Evolutionary conservation across 2,797 vertebrate genomes (phyloP), one percentile per base, ranked within the genome.

Genomic region (Channallabes apus): DNA sequence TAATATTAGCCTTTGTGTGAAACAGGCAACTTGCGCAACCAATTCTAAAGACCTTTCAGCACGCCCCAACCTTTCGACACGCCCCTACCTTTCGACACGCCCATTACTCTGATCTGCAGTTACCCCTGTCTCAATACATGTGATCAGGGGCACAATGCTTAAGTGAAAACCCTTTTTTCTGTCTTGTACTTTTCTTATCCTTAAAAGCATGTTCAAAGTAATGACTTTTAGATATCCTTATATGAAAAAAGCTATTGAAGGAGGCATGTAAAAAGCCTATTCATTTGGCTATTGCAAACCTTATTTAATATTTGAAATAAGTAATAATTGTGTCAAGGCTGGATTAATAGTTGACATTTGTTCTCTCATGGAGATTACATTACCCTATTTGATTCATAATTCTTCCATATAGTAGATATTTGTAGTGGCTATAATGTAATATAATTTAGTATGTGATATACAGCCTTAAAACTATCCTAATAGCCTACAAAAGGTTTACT

Each of bases 381-480:
- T 27, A 59, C 22, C 6, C 9, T 77, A 17, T 59, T 64, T 46
- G 51, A 75, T 82, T 41, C 75, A 65, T 75, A 46, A 38, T 69
- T 71, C 15, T 72, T 77, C 5, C 56, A 62, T 38, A 67, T 65
- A 51, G 29, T 62, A 61, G 17, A 62, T 38, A 81, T 81, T 51
- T 85, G 54, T 46, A 67, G 80, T 82, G 35, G 51, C 18, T 59
- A 20, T 91, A 91, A 92, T 91, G 90, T 88, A 78, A 90, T 91
- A 91, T 92, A 94, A 94, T 35, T 18, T 20, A 56, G 18, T n/a
- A 61, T 78, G 24, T 78, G 38, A 24, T 61, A 78, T 78, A 78
- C 32, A 59, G 56, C 29, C 29, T 29, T 56, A 75, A 58, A 11
- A 77, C 17, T 35, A n/a, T 38, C 22, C 32, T 17, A 56, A 79